Conservation (phyloP, 2,113 vertebrate species). For the Lathamus discolor region DNA sequence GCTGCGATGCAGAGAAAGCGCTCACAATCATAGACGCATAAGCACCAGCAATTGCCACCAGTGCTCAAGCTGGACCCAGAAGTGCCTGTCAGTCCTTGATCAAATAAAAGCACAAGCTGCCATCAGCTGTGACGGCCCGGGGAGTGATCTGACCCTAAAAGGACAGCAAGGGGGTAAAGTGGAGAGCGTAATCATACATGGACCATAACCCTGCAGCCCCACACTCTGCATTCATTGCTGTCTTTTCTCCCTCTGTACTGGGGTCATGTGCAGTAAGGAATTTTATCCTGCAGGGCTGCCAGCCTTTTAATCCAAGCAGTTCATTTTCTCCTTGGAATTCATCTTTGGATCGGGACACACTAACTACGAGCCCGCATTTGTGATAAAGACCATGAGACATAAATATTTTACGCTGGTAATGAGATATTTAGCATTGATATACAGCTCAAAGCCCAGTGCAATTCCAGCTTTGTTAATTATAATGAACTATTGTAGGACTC, state of each 20-base stretch:
- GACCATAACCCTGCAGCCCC: neutral
- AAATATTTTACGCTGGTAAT: conserved; percentile 66
- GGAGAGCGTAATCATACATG: neutral
- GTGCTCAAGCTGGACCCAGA: neutral
- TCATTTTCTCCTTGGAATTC: conserved; percentile 55
- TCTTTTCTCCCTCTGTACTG: neutral
- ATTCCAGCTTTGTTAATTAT: conserved; percentile 65
- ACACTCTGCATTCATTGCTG: neutral
- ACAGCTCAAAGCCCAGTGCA: conserved; percentile 53
- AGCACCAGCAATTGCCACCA: neutral
- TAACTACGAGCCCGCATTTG: conserved; percentile 16
- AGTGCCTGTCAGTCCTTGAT: neutral
- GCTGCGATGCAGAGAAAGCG: neutral
- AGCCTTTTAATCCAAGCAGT: conserved; percentile 30
- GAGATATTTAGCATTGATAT: conserved; percentile 69
- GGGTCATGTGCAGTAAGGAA: neutral
- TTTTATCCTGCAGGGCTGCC: conserved; percentile 4
- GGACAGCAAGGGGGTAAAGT: neutral
- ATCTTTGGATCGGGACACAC: conserved; percentile 14
- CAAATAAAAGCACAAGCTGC: neutral
- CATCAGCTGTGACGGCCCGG: neutral
- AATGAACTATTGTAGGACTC: conserved; percentile 47
- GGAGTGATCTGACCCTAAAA: neutral
- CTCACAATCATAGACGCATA: rapidly evolving
- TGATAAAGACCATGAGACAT: conserved; percentile 56